phyloP scores from a whole-genome alignment of 2,797 vertebrate genomes.

The Enteromius treurensis region DNA sequence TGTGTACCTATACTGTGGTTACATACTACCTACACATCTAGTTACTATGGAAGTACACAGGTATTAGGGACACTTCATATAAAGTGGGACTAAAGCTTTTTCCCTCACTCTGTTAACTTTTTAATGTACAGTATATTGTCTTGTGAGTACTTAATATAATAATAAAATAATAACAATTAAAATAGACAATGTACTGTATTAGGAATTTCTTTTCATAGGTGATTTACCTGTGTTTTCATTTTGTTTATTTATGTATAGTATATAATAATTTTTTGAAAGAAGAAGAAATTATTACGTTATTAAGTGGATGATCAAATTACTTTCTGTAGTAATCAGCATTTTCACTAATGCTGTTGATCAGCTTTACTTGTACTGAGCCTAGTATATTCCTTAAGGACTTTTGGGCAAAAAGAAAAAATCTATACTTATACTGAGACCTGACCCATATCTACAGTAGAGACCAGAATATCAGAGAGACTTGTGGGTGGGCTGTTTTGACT shows the following conservation, averaged over 20 bases:
- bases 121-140: not conserved
- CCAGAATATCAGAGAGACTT: not conserved
- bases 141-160: not conserved
- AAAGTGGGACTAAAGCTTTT: too few species aligned
- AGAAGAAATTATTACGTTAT: not conserved
- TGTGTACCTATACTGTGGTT: too few species aligned
- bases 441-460: not conserved
- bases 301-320: not conserved
- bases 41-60: too few species aligned
- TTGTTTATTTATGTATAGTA: not conserved
- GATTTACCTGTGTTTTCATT: not conserved
- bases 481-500: conserved; percentile 13
- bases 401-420: not conserved
- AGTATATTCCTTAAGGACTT: not conserved
- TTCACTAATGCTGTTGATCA: not conserved
- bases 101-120: not conserved
- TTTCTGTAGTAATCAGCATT: not conserved
- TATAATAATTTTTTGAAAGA: not conserved
- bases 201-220: not conserved
- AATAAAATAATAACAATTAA: not conserved
- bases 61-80: too few species aligned
- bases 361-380: not conserved
- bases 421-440: not conserved
- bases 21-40: too few species aligned
- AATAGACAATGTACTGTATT: not conserved